These are phyloP conservation scores for Hoplostethus atlanticus DNA, from an alignment of 2,797 vertebrate genomes.

Conservation along the genomic window DNA sequence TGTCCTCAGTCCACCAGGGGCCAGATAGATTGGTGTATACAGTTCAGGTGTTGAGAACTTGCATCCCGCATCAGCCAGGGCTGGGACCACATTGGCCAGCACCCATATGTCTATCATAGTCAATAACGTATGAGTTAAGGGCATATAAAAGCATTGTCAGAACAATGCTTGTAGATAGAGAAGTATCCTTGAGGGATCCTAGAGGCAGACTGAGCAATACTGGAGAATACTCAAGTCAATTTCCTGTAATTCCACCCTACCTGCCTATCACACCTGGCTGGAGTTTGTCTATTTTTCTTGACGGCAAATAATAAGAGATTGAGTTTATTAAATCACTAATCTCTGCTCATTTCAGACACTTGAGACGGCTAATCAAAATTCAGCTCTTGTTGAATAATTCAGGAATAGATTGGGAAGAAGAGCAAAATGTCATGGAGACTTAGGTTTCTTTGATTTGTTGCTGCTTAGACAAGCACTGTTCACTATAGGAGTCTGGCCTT, in stretches of 20 bases:
- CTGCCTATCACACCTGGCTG: conserved; percentile 14
- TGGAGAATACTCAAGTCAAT: neutral
- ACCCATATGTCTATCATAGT: conserved; percentile 42
- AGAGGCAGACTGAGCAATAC: conserved; percentile 17
- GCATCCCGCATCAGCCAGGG: too few species aligned
- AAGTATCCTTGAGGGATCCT: conserved; percentile 40
- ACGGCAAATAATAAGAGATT: conserved; percentile 44
- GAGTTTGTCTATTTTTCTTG: conserved; percentile 13
- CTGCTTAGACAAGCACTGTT: conserved; percentile 59
- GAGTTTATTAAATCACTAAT: conserved; percentile 54
- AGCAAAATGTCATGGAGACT: conserved; percentile 64
- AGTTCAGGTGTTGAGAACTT: too few species aligned
- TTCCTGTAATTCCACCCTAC: conserved; percentile 9
- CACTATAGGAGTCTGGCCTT: conserved; percentile 65
- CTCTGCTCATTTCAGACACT: conserved; percentile 39
- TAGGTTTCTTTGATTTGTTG: conserved; percentile 72
- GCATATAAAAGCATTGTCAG: too few species aligned
- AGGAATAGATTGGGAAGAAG: conserved; percentile 53
- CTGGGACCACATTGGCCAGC: too few species aligned
- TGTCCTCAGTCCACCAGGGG: too few species aligned
- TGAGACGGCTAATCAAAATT: conserved; percentile 61
- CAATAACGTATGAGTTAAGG: conserved; percentile 24
- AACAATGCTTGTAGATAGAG: too few species aligned
- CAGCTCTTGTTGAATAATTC: conserved; percentile 70
- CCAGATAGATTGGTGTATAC: too few species aligned